phyloP scores from a whole-genome alignment of 2,797 vertebrate genomes.

The Lepidocolaptes lacrymiger region DNA sequence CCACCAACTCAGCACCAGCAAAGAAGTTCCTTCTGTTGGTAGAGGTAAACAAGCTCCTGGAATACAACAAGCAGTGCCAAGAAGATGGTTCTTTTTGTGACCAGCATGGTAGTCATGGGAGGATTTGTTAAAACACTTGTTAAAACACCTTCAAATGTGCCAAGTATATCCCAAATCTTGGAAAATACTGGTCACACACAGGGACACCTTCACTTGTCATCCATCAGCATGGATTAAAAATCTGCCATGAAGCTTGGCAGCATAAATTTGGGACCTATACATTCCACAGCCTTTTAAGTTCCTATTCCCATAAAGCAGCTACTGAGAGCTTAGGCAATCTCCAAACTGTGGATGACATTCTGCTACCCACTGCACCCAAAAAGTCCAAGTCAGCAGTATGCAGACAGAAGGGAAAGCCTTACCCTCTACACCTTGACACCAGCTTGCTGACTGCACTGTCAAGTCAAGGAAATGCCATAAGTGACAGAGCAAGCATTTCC shows the following conservation, averaged over 20 bases:
- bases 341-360: background rate
- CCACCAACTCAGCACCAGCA: background rate
- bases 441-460: background rate
- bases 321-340: background rate
- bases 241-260: background rate
- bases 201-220: background rate
- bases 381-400: background rate
- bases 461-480: background rate
- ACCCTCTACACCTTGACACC: background rate
- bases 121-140: background rate
- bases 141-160: background rate
- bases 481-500: background rate
- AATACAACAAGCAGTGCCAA: background rate
- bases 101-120: background rate
- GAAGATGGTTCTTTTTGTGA: background rate
- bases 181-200: background rate
- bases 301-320: background rate
- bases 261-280: background rate
- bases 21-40: background rate
- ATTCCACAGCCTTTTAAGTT: background rate
- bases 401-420: background rate
- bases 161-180: background rate
- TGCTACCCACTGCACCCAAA: background rate
- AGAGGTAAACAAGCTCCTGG: background rate
- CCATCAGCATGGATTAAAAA: background rate